phyloP scores from a whole-genome alignment of 2,113 vertebrate species.

The Protobothrops flavoviridis region DNA sequence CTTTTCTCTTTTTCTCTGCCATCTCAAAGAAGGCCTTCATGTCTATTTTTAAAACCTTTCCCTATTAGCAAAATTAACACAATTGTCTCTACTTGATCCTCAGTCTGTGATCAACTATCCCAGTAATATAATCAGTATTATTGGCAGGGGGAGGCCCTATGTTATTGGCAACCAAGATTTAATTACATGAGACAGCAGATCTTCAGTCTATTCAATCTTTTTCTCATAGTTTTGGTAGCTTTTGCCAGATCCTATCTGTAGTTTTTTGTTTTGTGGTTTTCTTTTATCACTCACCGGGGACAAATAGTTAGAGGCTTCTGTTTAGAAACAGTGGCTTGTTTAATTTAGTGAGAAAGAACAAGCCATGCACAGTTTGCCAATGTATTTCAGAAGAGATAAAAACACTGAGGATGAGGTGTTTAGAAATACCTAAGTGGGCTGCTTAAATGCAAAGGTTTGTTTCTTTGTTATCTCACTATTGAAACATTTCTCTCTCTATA shows the following conservation, averaged over 20 bases:
- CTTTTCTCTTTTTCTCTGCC: background rate
- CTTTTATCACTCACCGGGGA: slow-evolving; percentile 21
- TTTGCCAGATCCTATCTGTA: slow-evolving; percentile 54
- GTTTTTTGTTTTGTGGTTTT: slow-evolving; percentile 55
- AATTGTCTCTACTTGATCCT: slow-evolving; percentile 61
- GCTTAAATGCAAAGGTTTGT: background rate
- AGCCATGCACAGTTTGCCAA: background rate
- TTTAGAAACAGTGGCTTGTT: background rate
- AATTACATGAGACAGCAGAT: slow-evolving; percentile 63
- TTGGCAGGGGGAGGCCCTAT: slow-evolving; percentile 57
- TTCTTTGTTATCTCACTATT: background rate
- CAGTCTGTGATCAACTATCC: slow-evolving; percentile 45
- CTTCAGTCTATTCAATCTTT: slow-evolving; percentile 56
- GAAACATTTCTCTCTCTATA: background rate
- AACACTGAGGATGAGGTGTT: background rate
- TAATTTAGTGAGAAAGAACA: background rate
- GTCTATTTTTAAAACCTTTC: slow-evolving; percentile 65
- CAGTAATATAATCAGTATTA: slow-evolving; percentile 63
- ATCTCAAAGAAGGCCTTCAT: slow-evolving; percentile 50
- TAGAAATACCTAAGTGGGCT: background rate
- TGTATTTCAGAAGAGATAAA: background rate
- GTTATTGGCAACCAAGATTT: slow-evolving; percentile 61
- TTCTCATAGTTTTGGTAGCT: slow-evolving; percentile 52
- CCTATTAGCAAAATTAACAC: slow-evolving; percentile 40
- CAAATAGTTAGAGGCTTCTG: background rate